Base-by-base conservation (phyloP, 2,113 vertebrate species). In the Pipa parva region DNA sequence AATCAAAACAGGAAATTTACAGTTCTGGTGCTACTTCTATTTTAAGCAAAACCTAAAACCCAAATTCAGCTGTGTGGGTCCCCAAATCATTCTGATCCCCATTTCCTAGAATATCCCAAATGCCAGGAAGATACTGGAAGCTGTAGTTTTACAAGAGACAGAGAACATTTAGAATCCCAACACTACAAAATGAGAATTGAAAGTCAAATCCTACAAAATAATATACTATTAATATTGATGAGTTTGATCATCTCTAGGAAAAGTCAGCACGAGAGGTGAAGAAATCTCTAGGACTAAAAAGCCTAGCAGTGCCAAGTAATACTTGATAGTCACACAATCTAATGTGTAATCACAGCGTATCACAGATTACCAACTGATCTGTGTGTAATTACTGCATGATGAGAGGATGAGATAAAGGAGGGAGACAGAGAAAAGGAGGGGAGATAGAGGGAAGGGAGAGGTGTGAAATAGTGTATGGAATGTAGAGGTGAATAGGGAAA, bases 321-420 rank as follows among this genome's bases (percentile, higher is more conserved):
- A 56, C 56, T 68, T 60, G 56, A 37, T 68, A 68, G 65, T 68
- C 65, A 60, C 65, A 68, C 56, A 68, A 29, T 59, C 56, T 68
- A 68, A 68, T 68, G 65, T 68, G 65, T 68, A 68, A 68, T 68
- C 65, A 68, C 65, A 68, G 56, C 56, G 65, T 68, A 68, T 68
- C 65, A 60, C 65, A 68, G 65, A 68, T 68, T 68, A 68, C 65
- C 37, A 56, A 68, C 55, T 68, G 65, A 59, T 68, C 65, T 59
- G 56, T 68, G 56, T 68, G 65, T 68, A 68, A 68, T 68, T 68
- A 68, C 65, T 59, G 65, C 56, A 68, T 68, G 65, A 68, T 68
- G 65, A 68, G 65, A 27, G 46, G 55, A 68, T 56, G 54, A 49
- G 63, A 46, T 29, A 52, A 37, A 56, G 21, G 37, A 26, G 46